These are phyloP conservation scores for Jaculus jaculus DNA, from an alignment of 2,113 vertebrate genomes.

Conservation along the genomic window DNA sequence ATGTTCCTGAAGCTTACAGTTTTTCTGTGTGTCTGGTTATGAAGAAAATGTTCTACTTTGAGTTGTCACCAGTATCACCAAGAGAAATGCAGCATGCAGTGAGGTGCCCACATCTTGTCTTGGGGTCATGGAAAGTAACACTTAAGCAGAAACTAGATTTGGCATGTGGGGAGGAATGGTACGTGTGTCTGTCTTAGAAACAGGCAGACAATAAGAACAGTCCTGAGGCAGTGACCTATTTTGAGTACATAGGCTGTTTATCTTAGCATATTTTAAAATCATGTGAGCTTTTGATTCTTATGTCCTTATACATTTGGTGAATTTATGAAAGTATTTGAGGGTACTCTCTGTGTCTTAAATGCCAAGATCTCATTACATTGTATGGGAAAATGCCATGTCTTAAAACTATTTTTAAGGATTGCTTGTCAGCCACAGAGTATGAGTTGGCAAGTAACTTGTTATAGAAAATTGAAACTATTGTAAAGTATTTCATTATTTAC, in stretches of 20 bases:
- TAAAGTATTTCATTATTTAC: constrained; percentile 42
- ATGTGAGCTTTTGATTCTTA: constrained; percentile 13
- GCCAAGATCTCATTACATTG: constrained; percentile 37
- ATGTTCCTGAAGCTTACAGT: neutral
- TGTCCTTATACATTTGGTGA: neutral
- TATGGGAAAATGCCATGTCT: constrained; percentile 50
- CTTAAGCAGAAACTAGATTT: neutral
- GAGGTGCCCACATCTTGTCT: neutral
- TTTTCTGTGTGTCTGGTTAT: neutral
- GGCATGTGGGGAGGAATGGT: neutral
- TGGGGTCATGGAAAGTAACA: neutral
- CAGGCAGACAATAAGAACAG: neutral
- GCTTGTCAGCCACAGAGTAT: constrained; percentile 30
- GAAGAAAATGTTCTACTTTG: neutral
- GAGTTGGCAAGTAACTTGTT: constrained; percentile 45
- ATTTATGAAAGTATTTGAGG: constrained; percentile 41
- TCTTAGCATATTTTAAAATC: constrained; percentile 45
- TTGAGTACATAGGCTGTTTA: constrained; percentile 11
- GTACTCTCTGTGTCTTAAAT: constrained; percentile 26
- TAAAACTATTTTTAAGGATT: constrained; percentile 63
- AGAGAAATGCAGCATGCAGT: neutral
- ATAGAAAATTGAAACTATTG: constrained; percentile 48
- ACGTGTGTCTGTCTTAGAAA: neutral
- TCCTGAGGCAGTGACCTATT: neutral
- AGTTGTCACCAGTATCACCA: neutral